These are phyloP conservation scores for Octomys mimax DNA, from an alignment of 2,797 vertebrate genomes.

Conservation along the genomic window DNA sequence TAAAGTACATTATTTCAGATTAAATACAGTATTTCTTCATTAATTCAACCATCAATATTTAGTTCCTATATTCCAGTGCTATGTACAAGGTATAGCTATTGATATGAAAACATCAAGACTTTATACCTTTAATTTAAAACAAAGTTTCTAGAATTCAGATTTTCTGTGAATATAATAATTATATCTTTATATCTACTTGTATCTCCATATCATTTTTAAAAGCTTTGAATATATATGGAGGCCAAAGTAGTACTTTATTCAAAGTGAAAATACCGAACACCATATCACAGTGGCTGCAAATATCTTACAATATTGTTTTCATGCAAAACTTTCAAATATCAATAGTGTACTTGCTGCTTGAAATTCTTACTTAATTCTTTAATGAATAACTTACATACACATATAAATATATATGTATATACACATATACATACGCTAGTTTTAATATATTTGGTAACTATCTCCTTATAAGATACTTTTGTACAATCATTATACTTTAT, in stretches of 20 bases:
- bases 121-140: neutral
- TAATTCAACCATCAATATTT: neutral
- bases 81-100: neutral
- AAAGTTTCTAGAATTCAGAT: conserved; percentile 20
- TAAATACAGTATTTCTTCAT: neutral
- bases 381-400: neutral
- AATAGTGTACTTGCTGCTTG: neutral
- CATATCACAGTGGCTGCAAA: neutral
- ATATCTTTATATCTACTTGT: neutral
- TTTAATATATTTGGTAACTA: neutral
- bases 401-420: neutral
- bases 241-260: neutral
- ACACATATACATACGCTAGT: neutral
- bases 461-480: neutral
- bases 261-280: neutral
- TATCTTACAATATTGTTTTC: neutral
- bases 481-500: neutral
- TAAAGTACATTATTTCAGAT: neutral
- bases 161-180: neutral
- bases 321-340: neutral
- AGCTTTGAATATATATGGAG: neutral
- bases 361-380: neutral
- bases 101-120: neutral
- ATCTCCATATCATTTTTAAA: neutral
- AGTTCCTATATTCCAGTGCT: neutral